Percentiles rank a stretch among this genome's conserved stretches.
These are phyloP conservation scores for Microcebus jonahi DNA, from an alignment of 2,113 vertebrate genomes.

Conservation along the genomic window DNA sequence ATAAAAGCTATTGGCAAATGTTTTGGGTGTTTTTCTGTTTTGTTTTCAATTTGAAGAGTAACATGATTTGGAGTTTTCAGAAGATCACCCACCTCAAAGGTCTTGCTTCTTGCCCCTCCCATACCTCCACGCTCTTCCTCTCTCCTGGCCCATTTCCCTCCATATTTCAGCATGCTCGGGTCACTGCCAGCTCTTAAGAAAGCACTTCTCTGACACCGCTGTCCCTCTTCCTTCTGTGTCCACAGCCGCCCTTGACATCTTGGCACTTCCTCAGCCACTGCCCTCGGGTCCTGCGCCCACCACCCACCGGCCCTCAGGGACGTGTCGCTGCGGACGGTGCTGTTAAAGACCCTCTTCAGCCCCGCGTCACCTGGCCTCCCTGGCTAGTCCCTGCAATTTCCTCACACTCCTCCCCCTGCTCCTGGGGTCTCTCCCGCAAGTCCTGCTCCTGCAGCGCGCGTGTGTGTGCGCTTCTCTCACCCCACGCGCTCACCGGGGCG, in stretches of 20 bases:
- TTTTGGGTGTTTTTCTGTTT: not conserved
- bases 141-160: not conserved
- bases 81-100: not conserved
- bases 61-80: not conserved
- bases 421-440: not conserved
- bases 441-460: no score
- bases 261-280: not conserved
- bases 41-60: not conserved
- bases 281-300: accelerated
- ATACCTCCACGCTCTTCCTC: not conserved
- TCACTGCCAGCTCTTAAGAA: not conserved
- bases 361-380: not conserved
- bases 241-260: not conserved
- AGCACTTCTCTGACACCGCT: not conserved
- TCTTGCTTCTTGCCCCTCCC: not conserved
- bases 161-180: not conserved
- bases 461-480: no score
- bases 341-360: not conserved
- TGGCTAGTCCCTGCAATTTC: not conserved
- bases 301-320: no score
- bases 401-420: not conserved
- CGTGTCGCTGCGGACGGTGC: not conserved
- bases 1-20: not conserved
- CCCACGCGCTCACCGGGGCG: no score
- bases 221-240: not conserved